Base-by-base conservation (phyloP, 2,888 invertebrate species). In the Caenorhabditis sp. region DNA sequence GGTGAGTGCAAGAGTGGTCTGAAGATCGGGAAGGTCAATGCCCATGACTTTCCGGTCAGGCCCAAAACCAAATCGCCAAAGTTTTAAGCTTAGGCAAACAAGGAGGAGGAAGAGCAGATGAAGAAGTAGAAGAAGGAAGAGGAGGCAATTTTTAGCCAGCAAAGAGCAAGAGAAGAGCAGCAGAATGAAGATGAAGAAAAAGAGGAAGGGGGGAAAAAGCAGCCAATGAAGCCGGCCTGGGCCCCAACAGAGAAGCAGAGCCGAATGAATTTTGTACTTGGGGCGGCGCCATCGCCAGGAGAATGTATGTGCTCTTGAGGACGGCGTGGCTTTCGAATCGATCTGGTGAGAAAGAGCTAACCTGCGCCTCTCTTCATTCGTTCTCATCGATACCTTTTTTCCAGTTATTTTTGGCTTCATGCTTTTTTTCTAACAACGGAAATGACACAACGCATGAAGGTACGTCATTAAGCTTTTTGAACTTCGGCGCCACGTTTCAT, bases 191-290 rank as follows among this genome's bases (percentile, higher is more conserved):
- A 30, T 6, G 22, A 30, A 48, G 48, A n/a, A 2, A 11, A 48
- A 48, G 27, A 17, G 46, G 15, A 27, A 4, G 27, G 35, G 2
- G 35, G 35, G 11, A 9, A 35, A 35, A 13, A 35, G 11, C 13
- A 13, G 35, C 35, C 9, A 35, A 35, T 35, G 35, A 35, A 35
- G 35, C n/a, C n/a, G n/a, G n/a, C n/a, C 24, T 43, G 43, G 43
- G 8, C 24, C 43, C 43, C 20, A 20, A 30, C 30, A 30, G 7
- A 43, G 22, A 43, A 22, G n/a, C n/a, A n/a, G n/a, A n/a, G n/a
- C n/a, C 43, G 27, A 26, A 15, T 27, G 30, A 27, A 30, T 48
- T 48, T 48, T 48, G 48, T 48, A 48, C 30, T 48, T 48, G 27
- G 30, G 48, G 30, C 48, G 48, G 48, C 26, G 26, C 48, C 48